These are phyloP conservation scores for Calyptommatus sinebrachiatus DNA, from an alignment of 2,113 vertebrate species.

Conservation along the genomic window DNA sequence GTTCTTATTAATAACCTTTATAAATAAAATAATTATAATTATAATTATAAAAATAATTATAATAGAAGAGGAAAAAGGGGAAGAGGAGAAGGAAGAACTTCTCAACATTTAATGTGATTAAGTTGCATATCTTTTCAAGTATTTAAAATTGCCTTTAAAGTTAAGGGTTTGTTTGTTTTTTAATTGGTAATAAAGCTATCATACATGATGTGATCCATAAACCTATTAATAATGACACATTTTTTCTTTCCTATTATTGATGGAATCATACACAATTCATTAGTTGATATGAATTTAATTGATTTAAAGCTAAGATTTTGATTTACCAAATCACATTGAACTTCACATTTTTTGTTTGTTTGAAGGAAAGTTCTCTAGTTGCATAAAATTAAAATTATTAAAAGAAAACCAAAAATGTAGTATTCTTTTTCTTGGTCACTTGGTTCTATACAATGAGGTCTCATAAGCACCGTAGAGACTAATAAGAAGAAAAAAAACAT, in stretches of 20 bases:
- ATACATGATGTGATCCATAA: too few relatives aligned
- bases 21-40: too few relatives aligned
- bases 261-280: too few relatives aligned
- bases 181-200: too few relatives aligned
- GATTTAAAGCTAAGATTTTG: neutral
- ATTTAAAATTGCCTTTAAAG: slow-evolving; percentile 30
- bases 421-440: neutral
- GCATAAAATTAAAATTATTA: neutral
- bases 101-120: slow-evolving; percentile 9
- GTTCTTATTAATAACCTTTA: neutral
- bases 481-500: too few relatives aligned
- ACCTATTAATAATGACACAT: too few relatives aligned
- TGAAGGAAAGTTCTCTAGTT: neutral
- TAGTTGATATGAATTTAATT: too few relatives aligned
- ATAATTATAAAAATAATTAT: too few relatives aligned
- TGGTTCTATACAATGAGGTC: too few relatives aligned
- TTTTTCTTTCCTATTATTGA: too few relatives aligned
- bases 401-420: neutral
- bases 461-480: too few relatives aligned
- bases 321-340: neutral
- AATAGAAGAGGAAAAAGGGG: too few relatives aligned
- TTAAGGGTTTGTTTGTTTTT: neutral
- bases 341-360: neutral
- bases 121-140: slow-evolving; percentile 37
- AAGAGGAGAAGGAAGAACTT: neutral